Base-by-base conservation (phyloP, 2,113 vertebrate genomes). In the Pholis gunnellus region DNA sequence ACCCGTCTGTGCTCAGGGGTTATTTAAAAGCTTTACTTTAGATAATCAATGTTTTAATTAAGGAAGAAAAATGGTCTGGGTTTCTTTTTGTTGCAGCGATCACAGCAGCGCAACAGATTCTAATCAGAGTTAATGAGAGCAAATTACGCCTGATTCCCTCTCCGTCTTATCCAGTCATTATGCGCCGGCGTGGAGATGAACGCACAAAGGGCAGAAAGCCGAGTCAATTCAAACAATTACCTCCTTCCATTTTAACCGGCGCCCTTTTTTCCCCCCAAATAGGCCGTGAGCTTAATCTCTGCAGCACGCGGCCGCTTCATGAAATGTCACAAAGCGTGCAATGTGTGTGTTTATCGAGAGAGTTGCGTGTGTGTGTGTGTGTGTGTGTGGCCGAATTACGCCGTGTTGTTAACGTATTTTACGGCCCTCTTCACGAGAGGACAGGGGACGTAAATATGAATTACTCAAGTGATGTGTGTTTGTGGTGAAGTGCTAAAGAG, bases 121-220 rank as follows among this genome's bases (percentile, higher is more conserved):
- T 86, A 87, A 88, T 88, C 89, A 78, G 65, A 79, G 80, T 22
- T 86, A 82, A 89, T 73, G 84, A 75, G 61, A 84, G 71, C 54
- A 65, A 88, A 91, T 88, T 76, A 68, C 6, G 10, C 65, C 1
- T 0, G 36, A 77, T 82, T 85, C 65, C n/a, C 75, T 72, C 75
- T 72, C 15, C 15, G 72, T 68, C 72, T 67, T n/a, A 57, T 87
- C 67, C 72, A 69, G 59, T 78, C 54, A 82, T 82, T 69, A 79
- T 46, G 42, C 34, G 38, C 56, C 76, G 79, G 61, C 84, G 42
- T 57, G 48, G 75, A 84, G 72, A 79, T 48, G 20, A 73, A 50
- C 1, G 13, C 75, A 76, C 31, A 6, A 6, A 25, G 29, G 17
- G 13, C 4, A 20, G 48, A 65, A 42, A 40, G 66, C 80, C 52